These are phyloP conservation scores for Pogonocichla stellata DNA, from an alignment of 2,113 vertebrate species.

Conservation along the genomic window DNA sequence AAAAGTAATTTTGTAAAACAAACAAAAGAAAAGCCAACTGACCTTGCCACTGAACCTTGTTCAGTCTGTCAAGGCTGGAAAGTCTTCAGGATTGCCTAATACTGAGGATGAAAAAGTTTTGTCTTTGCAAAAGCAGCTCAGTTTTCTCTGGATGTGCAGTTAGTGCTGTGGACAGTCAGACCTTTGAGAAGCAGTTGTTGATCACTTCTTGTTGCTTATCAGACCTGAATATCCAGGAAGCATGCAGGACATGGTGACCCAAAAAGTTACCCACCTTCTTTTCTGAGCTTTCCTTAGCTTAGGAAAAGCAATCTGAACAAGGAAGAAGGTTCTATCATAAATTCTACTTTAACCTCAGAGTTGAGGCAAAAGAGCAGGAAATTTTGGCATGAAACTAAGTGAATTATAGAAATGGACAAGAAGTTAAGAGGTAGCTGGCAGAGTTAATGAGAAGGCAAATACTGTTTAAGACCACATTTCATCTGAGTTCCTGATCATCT, in stretches of 20 bases:
- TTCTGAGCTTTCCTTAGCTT: background rate
- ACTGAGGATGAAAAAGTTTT: background rate
- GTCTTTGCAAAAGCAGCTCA: background rate
- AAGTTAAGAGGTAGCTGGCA: background rate
- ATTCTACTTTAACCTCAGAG: background rate
- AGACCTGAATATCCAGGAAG: background rate
- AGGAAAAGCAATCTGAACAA: background rate
- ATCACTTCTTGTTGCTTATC: background rate
- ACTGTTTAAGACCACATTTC: background rate
- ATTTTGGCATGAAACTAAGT: background rate
- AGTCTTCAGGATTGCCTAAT: background rate
- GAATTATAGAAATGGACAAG: background rate
- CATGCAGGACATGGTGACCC: background rate
- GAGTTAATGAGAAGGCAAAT: background rate
- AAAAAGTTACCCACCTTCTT: background rate
- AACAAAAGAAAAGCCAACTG: accelerated
- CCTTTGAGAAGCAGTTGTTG: background rate
- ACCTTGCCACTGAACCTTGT: background rate
- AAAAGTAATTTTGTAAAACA: background rate
- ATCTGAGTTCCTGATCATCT: background rate
- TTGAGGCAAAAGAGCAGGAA: background rate
- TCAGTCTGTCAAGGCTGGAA: background rate
- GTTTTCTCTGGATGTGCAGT: background rate
- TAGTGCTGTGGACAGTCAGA: background rate
- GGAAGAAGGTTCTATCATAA: background rate